These are phyloP conservation scores for Wasmannia auropunctata DNA, from an alignment of 1,140 invertebrate genomes.

Conservation along the genomic window DNA sequence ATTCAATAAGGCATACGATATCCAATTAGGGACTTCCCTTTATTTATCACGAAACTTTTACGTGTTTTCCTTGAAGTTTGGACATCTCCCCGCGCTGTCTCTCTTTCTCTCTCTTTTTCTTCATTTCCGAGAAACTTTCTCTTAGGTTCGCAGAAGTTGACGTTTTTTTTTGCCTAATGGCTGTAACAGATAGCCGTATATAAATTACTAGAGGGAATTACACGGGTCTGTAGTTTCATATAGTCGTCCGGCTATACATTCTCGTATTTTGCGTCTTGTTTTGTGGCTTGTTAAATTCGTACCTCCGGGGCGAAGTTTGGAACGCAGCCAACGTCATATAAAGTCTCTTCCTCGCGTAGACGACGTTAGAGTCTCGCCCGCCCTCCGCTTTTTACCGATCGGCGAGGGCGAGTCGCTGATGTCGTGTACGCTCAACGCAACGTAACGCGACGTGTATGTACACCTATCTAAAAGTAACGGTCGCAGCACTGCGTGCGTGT, in stretches of 20 bases:
- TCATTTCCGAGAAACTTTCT: conserved; percentile 21
- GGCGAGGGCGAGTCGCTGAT: conserved; percentile 7
- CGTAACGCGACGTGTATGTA: conserved; percentile 51
- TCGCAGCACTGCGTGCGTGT: conserved; percentile 35
- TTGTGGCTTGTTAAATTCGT: conserved; percentile 42
- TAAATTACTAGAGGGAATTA: conserved; percentile 57
- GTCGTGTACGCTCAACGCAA: conserved; percentile 66
- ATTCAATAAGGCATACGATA: conserved; percentile 58
- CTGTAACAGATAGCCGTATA: conserved; percentile 33
- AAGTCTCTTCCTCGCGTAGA: conserved; percentile 68
- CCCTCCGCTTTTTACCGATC: conserved; percentile 5
- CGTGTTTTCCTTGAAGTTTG: conserved; percentile 5
- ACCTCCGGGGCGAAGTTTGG: conserved; percentile 31
- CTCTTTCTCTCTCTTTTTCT: not conserved
- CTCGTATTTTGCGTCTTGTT: conserved; percentile 1
- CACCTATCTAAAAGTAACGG: conserved; percentile 54
- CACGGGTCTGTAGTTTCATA: not conserved
- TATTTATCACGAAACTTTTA: conserved; percentile 49
- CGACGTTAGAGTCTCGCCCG: conserved; percentile 75
- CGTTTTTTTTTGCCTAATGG: conserved; percentile 23
- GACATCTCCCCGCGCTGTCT: not conserved
- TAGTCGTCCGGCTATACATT: not conserved
- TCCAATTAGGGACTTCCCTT: conserved; percentile 37
- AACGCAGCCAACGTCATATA: conserved; percentile 44
- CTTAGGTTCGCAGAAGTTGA: conserved; percentile 46